Evolutionary conservation across 2,888 invertebrate genomes (phyloP), one percentile per base, ranked within the genome.

Genomic region (Syrphus vitripennis): DNA sequence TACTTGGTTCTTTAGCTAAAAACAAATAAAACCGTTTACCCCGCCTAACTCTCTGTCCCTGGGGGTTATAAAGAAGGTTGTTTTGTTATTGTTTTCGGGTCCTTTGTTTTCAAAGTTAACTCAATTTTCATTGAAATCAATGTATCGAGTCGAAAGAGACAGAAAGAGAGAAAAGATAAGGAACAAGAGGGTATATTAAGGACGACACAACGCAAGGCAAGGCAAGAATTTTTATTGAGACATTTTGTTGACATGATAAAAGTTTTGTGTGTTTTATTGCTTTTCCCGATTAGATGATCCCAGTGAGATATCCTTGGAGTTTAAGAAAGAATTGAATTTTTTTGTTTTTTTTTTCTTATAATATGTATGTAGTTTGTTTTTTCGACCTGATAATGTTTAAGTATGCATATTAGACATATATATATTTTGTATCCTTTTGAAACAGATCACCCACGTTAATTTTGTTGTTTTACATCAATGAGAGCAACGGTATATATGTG

Each of bases 211-310:
- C 50, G 48, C 14, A 24, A 24, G 21, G 21, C n/a, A n/a, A n/a
- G n/a, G n/a, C 71, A 55, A 67, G 55, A 55, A 67, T 29, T 55
- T 75, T 79, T 83, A 79, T 79, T 69, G 63, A 69, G 69, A 72
- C 53, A 42, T 83, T 83, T 69, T 79, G 78, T 83, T 78, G 79
- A 79, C 57, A 70, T 74, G 59, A 53, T 31, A 61, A 57, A 84
- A 67, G 71, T 65, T 70, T 61, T 72, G 71, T 71, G 69, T 83
- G 34, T 42, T 71, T 75, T 50, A 80, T 79, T 71, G 80, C 31
- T 75, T 71, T n/a, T 19, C 61, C 40, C 70, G 70, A 50, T 77
- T 76, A 77, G 75, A 69, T 75, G 81, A 75, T 63, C 42, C 50
- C 40, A 7, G n/a, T 7, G 40, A 67, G 45, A 57, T 81, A 81